These are phyloP conservation scores for Temnothorax curvispinosus DNA, from an alignment of 1,140 invertebrate species.

Conservation along the genomic window DNA sequence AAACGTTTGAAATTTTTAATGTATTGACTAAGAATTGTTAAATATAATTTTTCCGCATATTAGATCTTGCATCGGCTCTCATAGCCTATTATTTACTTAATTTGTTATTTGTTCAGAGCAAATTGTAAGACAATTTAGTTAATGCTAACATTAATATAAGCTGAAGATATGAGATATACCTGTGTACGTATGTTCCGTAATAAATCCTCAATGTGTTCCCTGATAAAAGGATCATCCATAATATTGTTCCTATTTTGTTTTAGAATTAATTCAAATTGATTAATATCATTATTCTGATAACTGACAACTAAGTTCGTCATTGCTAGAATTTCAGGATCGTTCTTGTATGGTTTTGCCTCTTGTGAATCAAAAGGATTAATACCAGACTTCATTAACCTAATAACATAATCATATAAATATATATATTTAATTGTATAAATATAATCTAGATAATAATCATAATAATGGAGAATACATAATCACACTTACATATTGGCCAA, in stretches of 20 bases:
- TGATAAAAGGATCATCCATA: slow-evolving; percentile 99
- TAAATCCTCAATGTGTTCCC: slow-evolving; percentile 99
- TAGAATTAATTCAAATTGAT: slow-evolving; percentile 98
- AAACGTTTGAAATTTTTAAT: too few species aligned
- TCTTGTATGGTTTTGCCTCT: slow-evolving; percentile 99
- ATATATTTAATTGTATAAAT: not conserved
- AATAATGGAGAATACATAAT: slow-evolving; percentile 23
- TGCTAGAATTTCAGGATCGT: slow-evolving; percentile 99
- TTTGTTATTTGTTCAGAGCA: too few species aligned
- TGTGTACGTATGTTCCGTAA: slow-evolving; percentile 99
- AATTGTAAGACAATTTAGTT: not conserved
- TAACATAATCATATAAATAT: slow-evolving; percentile 47
- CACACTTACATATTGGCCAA: slow-evolving; percentile 96
- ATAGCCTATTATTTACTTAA: too few species aligned
- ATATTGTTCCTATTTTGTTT: slow-evolving; percentile 98
- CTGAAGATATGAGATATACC: slow-evolving; percentile 73
- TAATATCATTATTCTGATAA: slow-evolving; percentile 99
- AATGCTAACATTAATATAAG: not conserved
- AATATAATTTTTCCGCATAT: too few species aligned
- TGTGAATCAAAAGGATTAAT: slow-evolving; percentile 99
- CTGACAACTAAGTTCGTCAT: slow-evolving; percentile 99
- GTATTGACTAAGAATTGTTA: too few species aligned
- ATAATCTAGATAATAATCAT: slow-evolving; percentile 41
- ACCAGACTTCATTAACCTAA: slow-evolving; percentile 99
- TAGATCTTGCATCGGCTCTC: too few species aligned